Evolutionary conservation across 2,888 invertebrate genomes (phyloP).

Genomic region (Acanthosepion esculentum): DNA sequence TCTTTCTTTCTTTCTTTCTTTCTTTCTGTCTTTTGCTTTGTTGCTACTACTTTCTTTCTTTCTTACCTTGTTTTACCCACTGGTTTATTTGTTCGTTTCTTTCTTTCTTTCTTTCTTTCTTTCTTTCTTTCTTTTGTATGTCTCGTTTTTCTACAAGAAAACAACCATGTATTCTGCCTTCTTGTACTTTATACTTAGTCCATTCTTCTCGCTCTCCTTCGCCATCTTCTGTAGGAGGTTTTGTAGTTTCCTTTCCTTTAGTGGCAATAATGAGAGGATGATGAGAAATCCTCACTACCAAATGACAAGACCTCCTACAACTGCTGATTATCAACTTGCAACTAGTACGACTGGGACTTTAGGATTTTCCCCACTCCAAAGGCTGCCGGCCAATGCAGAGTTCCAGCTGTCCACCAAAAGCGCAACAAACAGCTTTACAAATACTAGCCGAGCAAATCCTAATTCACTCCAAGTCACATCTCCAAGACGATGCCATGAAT

Average conservation of each 20-base stretch:
- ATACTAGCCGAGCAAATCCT: neutral
- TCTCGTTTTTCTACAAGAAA: too few relatives aligned
- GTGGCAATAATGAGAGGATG: neutral
- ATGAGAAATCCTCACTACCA: neutral
- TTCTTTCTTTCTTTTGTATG: too few relatives aligned
- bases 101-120: too few relatives aligned
- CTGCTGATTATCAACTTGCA: neutral
- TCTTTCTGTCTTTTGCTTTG: too few relatives aligned
- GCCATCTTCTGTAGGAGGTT: too few relatives aligned
- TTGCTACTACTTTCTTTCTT: too few relatives aligned
- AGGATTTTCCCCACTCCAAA: neutral
- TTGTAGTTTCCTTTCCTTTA: neutral
- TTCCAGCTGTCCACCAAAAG: neutral
- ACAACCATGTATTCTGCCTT: too few relatives aligned
- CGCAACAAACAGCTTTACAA: neutral
- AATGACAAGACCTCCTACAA: constrained; percentile 18
- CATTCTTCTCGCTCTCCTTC: too few relatives aligned
- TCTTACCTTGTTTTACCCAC: too few relatives aligned
- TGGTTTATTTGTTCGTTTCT: too few relatives aligned
- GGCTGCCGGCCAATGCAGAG: neutral
- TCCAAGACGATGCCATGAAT: constrained; percentile 15
- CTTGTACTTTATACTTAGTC: too few relatives aligned
- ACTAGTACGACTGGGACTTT: neutral
- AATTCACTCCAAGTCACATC: neutral
- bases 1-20: too few relatives aligned